These are phyloP conservation scores for Eupristina koningsbergeri DNA, from an alignment of 1,140 invertebrate species.

Conservation along the genomic window DNA sequence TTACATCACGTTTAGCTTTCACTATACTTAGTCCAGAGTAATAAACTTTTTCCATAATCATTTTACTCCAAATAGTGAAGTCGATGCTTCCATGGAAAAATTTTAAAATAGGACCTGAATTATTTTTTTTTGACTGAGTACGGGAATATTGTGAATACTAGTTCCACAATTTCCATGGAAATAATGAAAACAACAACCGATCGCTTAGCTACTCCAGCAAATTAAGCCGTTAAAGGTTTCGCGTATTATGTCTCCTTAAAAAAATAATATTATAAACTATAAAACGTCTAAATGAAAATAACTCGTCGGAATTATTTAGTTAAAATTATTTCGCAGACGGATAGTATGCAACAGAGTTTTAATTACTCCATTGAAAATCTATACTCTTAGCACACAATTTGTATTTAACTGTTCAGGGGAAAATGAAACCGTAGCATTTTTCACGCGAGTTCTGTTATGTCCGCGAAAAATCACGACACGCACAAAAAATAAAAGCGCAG, in stretches of 20 bases:
- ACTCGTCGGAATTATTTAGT: not conserved
- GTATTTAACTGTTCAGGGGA: not conserved
- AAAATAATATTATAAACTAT: not conserved
- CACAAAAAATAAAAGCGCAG: not conserved
- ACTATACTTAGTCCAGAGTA: constrained; percentile 22
- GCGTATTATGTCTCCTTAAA: not conserved
- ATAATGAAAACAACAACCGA: no score
- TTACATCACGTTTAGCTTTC: not conserved
- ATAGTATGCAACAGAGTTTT: not conserved
- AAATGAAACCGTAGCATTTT: not conserved
- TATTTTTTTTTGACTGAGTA: constrained; percentile 15
- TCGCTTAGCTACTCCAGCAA: no score
- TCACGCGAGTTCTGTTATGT: not conserved
- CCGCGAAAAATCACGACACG: not conserved
- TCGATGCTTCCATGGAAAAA: not conserved
- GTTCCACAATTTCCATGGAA: not conserved
- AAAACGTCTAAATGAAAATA: not conserved
- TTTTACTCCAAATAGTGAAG: not conserved
- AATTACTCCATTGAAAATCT: not conserved
- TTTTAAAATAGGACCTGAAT: not conserved
- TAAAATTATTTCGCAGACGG: not conserved
- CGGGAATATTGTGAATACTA: not conserved
- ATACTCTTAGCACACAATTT: not conserved
- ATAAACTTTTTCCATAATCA: constrained; percentile 9
- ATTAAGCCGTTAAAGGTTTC: not conserved